Base-by-base conservation (phyloP, 1,140 invertebrate genomes). In the Diabrotica virgifera region DNA sequence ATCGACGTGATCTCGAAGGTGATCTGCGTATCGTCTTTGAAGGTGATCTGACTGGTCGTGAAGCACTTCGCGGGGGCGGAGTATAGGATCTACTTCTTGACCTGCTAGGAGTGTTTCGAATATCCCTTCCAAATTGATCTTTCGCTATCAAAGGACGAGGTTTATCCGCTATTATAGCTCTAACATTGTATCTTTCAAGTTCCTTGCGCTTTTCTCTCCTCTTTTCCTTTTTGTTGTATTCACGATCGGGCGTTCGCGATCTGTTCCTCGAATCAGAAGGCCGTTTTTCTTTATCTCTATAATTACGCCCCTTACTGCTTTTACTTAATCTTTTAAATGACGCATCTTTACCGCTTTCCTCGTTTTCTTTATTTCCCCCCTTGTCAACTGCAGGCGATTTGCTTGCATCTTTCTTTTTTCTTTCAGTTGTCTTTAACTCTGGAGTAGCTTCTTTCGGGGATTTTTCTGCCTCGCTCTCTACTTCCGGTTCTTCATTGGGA, bases 311-410 rank as follows among this genome's bases (percentile, higher is more conserved):
- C 74, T 92, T 93, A 6, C 86, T 88, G 68, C 80, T 89, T 73
- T 90, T 93, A 8, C 89, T 90, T 1, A 91, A 80, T 76, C 93
- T 93, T 71, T 93, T 94, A 81, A 94, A 95, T 0, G 85, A 79
- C 36, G 87, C 78, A 56, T 80, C 74, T 70, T 74, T 81, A 10
- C 65, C 66, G 71, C 79, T 78, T 61, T 79, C 78, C 55, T 75
- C 74, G 63, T 76, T 75, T 65, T 71, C 68, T 70, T 80, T 80
- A 54, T 80, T 79, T 51, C 62, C 74, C 69, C 78, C 78, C 64
- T 71, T 68, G 64, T 79, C 60, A 68, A 14, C 67, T 59, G 59
- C 59, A 67, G 74, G 66, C 46, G 57, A 68, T 72, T 80, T 81
- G 60, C 69, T 70, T 68, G 79, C 37, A 62, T 70, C 67, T 78